Evolutionary conservation across 1,140 invertebrate genomes (phyloP).

Genomic region (Drosophila grimshawi): DNA sequence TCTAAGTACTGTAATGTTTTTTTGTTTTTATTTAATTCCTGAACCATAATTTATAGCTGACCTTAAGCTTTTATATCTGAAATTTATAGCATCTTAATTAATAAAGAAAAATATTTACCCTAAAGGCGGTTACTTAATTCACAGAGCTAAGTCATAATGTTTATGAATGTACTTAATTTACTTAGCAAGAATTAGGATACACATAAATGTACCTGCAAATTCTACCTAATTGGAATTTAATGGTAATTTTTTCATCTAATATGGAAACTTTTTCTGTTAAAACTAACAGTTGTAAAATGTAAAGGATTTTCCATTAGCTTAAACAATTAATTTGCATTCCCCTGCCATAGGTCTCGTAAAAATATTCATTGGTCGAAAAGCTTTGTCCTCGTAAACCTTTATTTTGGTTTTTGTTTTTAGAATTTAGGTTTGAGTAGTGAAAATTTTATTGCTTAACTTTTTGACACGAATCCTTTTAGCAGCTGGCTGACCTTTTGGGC

Average conservation of each 20-base stretch:
- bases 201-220: background rate
- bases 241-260: background rate
- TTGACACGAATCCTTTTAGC: constrained; percentile 58
- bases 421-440: constrained; percentile 31
- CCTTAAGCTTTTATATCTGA: too few species aligned
- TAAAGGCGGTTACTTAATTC: too few species aligned
- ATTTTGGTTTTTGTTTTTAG: constrained; percentile 20
- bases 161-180: too few species aligned
- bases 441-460: constrained; percentile 73
- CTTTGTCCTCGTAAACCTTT: constrained; percentile 19
- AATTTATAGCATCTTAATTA: too few species aligned
- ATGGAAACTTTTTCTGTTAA: too few species aligned
- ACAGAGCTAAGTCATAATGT: too few species aligned
- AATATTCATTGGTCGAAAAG: background rate
- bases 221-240: background rate
- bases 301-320: background rate
- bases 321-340: constrained; percentile 24
- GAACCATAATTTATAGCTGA: too few species aligned
- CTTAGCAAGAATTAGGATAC: too few species aligned
- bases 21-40: too few species aligned
- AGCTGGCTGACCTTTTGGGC: constrained; percentile 58
- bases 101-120: too few species aligned
- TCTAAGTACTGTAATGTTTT: too few species aligned
- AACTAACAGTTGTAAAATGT: background rate
- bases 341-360: background rate